phyloP scores from a whole-genome alignment of 2,888 invertebrate species.

The Sipunculus nudus region DNA sequence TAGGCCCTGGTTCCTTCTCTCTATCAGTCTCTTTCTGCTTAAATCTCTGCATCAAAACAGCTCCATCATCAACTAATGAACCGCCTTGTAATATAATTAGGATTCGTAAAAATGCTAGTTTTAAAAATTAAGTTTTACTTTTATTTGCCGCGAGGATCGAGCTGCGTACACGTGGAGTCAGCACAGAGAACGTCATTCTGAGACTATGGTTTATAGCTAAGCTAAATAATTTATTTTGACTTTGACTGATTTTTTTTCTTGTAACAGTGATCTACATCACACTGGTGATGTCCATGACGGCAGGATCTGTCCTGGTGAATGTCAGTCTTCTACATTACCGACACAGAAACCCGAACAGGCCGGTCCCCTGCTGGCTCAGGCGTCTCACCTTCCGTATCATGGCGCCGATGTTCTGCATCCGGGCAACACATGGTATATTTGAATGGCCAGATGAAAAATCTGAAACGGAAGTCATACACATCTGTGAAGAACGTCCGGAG shows the following conservation, averaged over 20 bases:
- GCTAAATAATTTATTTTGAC: background rate
- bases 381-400: slow-evolving; percentile 25
- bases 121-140: too few species aligned
- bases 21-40: too few species aligned
- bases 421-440: background rate
- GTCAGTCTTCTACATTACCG: slow-evolving; percentile 42
- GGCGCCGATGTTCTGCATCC: slow-evolving; percentile 27
- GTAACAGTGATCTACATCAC: slow-evolving; percentile 40
- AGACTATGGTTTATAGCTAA: too few species aligned
- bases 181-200: too few species aligned
- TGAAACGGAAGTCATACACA: background rate
- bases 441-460: background rate
- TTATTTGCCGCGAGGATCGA: too few species aligned
- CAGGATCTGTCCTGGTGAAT: slow-evolving; percentile 37
- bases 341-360: slow-evolving; percentile 34
- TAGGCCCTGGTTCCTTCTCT: too few species aligned
- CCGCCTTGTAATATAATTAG: too few species aligned
- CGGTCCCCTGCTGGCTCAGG: slow-evolving; percentile 36
- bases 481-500: background rate
- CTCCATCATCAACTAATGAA: too few species aligned
- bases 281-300: slow-evolving; percentile 40
- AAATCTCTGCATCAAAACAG: too few species aligned
- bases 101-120: too few species aligned
- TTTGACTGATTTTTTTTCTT: background rate
- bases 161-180: too few species aligned